Base-by-base conservation (phyloP, 2,797 vertebrate species). In the Myiothlypis chrysogaster region DNA sequence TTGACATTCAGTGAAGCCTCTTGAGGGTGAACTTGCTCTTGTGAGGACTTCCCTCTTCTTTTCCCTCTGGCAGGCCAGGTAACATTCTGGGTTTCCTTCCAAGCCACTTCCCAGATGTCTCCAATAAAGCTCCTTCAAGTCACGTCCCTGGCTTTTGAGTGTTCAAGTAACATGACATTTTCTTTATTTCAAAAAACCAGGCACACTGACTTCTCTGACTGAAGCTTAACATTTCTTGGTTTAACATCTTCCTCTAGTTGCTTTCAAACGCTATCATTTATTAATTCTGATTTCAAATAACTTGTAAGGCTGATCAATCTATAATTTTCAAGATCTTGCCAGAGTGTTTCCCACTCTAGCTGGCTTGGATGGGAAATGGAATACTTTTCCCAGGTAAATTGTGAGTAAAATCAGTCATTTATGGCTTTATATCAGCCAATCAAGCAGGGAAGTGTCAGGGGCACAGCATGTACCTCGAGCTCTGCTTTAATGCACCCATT, bases 391-490 rank as follows among this genome's bases (percentile, higher is more conserved):
- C 14, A 35, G 27, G 7, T 83, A 65, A 82, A 57, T 16, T 46
- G 24, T 70, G 41, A 63, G 28, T 83, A 52, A 61, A 81, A 55
- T 47, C 34, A 30, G 15, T 49, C 3, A 24, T 47, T 77, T 69
- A 17, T 60, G 63, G 34, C 20, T 69, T 61, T 77, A 5, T 53
- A 39, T 77, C n/a, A 53, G 10, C 27, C 61, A 52, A 1, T 44
- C 28, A 53, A 63, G 32, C 21, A 39, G 52, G 66, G 69, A 30
- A 28, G 25, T 14, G n/a, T 68, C 43, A 47, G 1, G 12, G 39
- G 28, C 46, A 15, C 2, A 1, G 17, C 43, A 16, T 0, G 1
- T 11, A 30, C 46, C 68, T 76, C 1, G 6, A 18, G 32, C 27
- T 11, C 23, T 41, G 21, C 37, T 50, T 52, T 59, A 37, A 10